A percentile compares a stretch with the other conserved stretches of the same genome.
Evolutionary conservation across 2,888 invertebrate genomes (phyloP).

Genomic region (Macaria notata): DNA sequence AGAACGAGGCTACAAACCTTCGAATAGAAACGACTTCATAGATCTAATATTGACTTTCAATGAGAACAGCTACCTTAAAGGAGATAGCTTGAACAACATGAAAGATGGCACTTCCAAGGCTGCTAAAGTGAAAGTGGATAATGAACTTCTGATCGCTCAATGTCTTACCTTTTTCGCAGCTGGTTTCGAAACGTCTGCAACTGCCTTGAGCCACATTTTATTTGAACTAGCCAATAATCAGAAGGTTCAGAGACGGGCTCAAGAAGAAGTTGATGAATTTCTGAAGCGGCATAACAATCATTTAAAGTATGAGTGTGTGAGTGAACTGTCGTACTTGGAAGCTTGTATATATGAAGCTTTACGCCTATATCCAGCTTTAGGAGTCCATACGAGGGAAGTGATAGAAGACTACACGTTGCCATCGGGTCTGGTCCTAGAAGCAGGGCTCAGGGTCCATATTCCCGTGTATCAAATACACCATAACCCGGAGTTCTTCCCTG

Average conservation of each 20-base stretch:
- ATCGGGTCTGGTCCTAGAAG: constrained; percentile 50
- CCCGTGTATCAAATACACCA: constrained; percentile 58
- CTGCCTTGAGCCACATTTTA: constrained; percentile 43
- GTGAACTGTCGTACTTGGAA: constrained; percentile 47
- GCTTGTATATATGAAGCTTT: constrained; percentile 56
- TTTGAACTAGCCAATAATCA: constrained; percentile 54
- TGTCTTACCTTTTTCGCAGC: constrained; percentile 73
- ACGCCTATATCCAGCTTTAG: constrained; percentile 59
- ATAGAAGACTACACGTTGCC: constrained; percentile 56
- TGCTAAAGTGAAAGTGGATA: constrained; percentile 49
- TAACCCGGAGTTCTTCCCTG: constrained; percentile 53
- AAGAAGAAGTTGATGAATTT: constrained; percentile 50
- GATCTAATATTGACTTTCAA: constrained; percentile 53
- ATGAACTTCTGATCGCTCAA: constrained; percentile 75
- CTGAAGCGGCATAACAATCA: constrained; percentile 41
- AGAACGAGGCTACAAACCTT: constrained; percentile 43
- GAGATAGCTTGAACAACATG: constrained; percentile 50
- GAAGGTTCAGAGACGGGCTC: constrained; percentile 40
- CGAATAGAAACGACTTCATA: constrained; percentile 54
- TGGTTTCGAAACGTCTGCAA: constrained; percentile 58
- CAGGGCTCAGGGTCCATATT: constrained; percentile 57
- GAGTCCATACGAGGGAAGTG: constrained; percentile 54
- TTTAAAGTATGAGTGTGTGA: constrained; percentile 45
- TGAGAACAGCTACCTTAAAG: constrained; percentile 43
- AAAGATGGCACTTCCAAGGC: constrained; percentile 39